phyloP scores from a whole-genome alignment of 2,113 vertebrate genomes.

The Phalacrocorax pelagicus region DNA sequence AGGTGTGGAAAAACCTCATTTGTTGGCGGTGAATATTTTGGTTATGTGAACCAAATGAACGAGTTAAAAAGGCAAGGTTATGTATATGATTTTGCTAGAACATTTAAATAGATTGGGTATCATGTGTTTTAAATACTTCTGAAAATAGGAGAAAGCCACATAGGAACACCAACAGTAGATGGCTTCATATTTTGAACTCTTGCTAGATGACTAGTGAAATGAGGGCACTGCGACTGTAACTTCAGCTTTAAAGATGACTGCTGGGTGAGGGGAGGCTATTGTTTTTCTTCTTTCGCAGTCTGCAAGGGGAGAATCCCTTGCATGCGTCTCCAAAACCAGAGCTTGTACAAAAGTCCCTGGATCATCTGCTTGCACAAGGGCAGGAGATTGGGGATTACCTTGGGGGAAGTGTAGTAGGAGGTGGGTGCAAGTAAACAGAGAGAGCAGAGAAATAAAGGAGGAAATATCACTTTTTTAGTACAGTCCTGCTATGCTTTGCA shows the following conservation, averaged over 20 bases:
- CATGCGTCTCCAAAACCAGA: not conserved
- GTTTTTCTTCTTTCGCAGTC: not conserved
- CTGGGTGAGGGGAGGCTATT: not conserved
- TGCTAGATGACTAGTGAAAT: not conserved
- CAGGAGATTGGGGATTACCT: not conserved
- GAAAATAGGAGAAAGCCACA: not conserved
- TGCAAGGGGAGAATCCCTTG: slow-evolving; percentile 3
- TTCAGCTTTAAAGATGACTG: slow-evolving; percentile 4
- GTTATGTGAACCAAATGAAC: not conserved
- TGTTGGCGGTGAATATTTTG: not conserved
- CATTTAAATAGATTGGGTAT: not conserved
- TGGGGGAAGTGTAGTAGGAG: not conserved
- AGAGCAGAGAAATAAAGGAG: not conserved
- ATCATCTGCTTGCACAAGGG: not conserved
- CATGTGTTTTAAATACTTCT: not conserved
- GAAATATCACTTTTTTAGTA: not conserved
- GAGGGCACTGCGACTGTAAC: slow-evolving; percentile 24
- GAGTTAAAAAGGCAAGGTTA: not conserved
- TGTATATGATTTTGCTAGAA: not conserved
- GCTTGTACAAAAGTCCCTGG: not conserved
- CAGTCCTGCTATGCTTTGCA: not conserved
- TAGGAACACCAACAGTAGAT: not conserved
- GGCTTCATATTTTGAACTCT: not conserved
- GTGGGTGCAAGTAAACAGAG: not conserved
- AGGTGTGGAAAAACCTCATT: not conserved